Evolutionary conservation across 1,140 invertebrate species (phyloP).

Genomic region (Ceratitis capitata): DNA sequence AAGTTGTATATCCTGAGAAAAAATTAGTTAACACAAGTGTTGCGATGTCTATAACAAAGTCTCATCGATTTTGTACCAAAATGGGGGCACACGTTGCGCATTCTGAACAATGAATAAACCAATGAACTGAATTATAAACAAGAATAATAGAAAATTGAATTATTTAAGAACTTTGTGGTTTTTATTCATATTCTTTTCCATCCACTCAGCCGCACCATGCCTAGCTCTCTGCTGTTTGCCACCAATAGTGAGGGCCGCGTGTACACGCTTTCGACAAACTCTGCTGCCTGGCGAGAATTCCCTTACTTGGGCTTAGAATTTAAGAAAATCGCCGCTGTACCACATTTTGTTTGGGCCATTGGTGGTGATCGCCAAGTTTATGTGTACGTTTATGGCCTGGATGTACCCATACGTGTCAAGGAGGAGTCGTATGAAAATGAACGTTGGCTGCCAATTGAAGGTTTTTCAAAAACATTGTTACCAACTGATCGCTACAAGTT

Average conservation of each 20-base stretch:
- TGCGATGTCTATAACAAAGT: constrained; percentile 7
- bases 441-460: constrained; percentile 90
- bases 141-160: background rate
- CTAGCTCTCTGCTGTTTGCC: constrained; percentile 82
- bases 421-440: constrained; percentile 94
- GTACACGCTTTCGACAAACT: constrained; percentile 80
- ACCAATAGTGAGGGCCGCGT: constrained; percentile 88
- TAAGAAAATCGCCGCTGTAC: constrained; percentile 84
- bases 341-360: constrained; percentile 89
- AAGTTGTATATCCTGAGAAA: background rate
- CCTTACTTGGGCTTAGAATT: constrained; percentile 86
- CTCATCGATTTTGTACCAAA: constrained; percentile 18
- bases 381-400: constrained; percentile 86
- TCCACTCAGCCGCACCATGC: constrained; percentile 65
- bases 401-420: constrained; percentile 88
- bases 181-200: background rate
- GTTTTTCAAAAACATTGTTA: constrained; percentile 82
- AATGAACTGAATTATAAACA: background rate
- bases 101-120: background rate
- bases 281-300: constrained; percentile 84
- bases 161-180: background rate
- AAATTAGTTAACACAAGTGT: background rate
- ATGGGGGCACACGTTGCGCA: background rate
- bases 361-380: constrained; percentile 92
- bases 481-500: constrained; percentile 88